Evolutionary conservation across 1,140 invertebrate genomes (phyloP), one percentile per base, ranked within the genome.

Genomic region (Asbolus verrucosus): DNA sequence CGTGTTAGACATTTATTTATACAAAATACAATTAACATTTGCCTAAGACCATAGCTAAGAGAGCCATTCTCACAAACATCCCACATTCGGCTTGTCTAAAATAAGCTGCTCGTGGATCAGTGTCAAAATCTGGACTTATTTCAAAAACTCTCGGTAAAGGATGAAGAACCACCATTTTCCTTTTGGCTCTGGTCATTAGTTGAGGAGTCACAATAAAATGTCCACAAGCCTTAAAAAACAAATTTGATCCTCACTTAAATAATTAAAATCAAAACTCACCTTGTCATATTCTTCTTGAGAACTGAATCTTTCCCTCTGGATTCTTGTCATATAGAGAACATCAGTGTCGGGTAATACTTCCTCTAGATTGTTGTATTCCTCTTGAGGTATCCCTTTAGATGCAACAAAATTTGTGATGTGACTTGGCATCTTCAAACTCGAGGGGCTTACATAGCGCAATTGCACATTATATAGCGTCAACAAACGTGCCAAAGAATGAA

Each of bases 71-170:
- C 2, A 99, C 94, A 79, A 97, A 99, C 89, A 99, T 93, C 41
- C 98, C 98, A 77, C 95, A 94, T 81, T 98, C 95, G 1, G 96
- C 95, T 85, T 99, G 98, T 14, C 98, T 86, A 86, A 99, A 99
- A 82, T 99, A 99, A 0, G 97, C 98, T 1, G 98, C 97, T 46
- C 98, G 83, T 0, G 96, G 95, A 85, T 99, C 98, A 0, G 88
- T 90, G 81, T 99, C 98, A 73, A 99, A 93, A 72, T 97, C 94
- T 0, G 91, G 85, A 72, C 91, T 95, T 67, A 99, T 99, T 84
- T 99, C 98, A 79, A 93, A 90, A 0, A 97, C 89, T 61, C 98
- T 87, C 0, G 98, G 98, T 31, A 99, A 81, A 0, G 98, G 98
- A 84, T 99, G 98, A 90, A 99, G 93, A 0, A 99, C 97, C 1